Conservation (phyloP, 2,113 vertebrate genomes). For the human (Homo sapiens) region GRCh38 chr4:182229501-182230000, state of each 20-base stretch:
- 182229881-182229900: slow-evolving; percentile 67
- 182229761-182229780: slow-evolving; percentile 61
- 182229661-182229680: slow-evolving; percentile 32
- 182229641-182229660: neutral
- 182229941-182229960: slow-evolving; percentile 80
- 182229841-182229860: slow-evolving; percentile 56
- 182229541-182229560: slow-evolving; percentile 56
- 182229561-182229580: slow-evolving; percentile 18
- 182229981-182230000: slow-evolving; percentile 78
- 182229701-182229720: slow-evolving; percentile 42
- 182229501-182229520: slow-evolving; percentile 46
- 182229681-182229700: slow-evolving; percentile 53
- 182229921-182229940: slow-evolving; percentile 81
- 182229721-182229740: slow-evolving; percentile 6
- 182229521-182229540: slow-evolving; percentile 61
- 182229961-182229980: slow-evolving; percentile 78
- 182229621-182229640: neutral
- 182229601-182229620: no score
- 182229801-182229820: slow-evolving; percentile 72
- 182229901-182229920: slow-evolving; percentile 76
- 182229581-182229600: neutral
- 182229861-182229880: slow-evolving; percentile 73
- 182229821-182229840: slow-evolving; percentile 49
- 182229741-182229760: slow-evolving; percentile 27
- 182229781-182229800: slow-evolving; percentile 58